Conservation (phyloP, 1,140 invertebrate genomes). For the Amphibalanus amphitrite region DNA sequence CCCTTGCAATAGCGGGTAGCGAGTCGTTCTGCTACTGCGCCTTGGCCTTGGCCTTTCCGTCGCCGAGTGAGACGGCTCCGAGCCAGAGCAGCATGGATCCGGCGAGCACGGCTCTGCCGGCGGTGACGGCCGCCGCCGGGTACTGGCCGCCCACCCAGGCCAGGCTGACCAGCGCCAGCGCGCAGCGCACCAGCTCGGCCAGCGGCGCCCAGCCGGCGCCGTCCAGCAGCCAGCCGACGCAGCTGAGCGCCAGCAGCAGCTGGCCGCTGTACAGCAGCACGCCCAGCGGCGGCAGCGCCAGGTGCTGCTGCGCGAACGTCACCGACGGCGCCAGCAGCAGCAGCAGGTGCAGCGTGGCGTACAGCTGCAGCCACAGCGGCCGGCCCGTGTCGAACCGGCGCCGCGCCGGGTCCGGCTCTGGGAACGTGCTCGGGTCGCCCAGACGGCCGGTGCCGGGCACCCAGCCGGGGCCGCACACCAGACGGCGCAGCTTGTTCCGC, state of each 20-base stretch:
- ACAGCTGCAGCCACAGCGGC: constrained; percentile 5
- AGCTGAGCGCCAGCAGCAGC: constrained; percentile 9
- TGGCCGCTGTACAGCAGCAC: constrained; percentile 8
- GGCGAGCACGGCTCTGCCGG: constrained; percentile 10
- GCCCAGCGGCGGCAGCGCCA: constrained; percentile 10
- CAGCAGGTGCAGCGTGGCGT: neutral
- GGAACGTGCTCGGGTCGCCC: neutral
- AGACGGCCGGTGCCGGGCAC: neutral
- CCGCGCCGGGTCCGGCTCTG: neutral
- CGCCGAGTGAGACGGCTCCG: neutral
- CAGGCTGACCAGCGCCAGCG: constrained; percentile 13
- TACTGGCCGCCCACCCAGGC: constrained; percentile 2
- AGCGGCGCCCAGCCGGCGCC: constrained; percentile 14
- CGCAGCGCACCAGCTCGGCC: constrained; percentile 12
- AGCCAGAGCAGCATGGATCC: constrained; percentile 11
- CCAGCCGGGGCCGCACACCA: neutral
- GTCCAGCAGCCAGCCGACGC: constrained; percentile 14
- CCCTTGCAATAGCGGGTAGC: no score
- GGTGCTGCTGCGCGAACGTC: constrained; percentile 4
- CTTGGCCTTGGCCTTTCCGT: neutral
- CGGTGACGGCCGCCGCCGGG: neutral
- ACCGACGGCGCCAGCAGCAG: neutral
- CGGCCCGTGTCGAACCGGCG: neutral
- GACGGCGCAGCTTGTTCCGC: constrained; percentile 18
- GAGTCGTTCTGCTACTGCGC: neutral